phyloP scores from a whole-genome alignment of 2,797 vertebrate genomes.

The Pyrocephalus nanus region DNA sequence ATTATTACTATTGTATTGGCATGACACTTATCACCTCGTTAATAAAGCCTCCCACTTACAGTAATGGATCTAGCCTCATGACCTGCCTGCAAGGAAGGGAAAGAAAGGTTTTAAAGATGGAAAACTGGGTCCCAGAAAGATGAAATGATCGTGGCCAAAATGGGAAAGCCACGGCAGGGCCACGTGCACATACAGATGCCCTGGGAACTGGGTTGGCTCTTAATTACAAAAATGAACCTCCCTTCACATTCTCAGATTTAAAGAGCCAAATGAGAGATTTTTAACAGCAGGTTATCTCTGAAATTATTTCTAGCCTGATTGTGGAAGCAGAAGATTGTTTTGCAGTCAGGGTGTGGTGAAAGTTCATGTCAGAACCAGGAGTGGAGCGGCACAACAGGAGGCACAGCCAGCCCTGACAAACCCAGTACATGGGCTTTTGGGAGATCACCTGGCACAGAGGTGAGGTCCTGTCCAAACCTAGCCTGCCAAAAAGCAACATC shows the following conservation, averaged over 20 bases:
- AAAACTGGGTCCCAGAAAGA: neutral
- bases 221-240: neutral
- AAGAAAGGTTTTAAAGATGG: neutral
- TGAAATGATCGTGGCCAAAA: neutral
- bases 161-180: neutral
- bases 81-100: neutral
- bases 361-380: rapidly evolving
- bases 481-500: neutral
- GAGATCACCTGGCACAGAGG: neutral
- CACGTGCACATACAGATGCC: rapidly evolving
- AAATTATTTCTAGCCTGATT: neutral
- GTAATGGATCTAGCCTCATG: slow-evolving; percentile 3
- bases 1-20: slow-evolving; percentile 46
- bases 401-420: neutral
- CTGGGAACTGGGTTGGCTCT: neutral
- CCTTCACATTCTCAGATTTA: neutral
- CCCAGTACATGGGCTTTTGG: neutral
- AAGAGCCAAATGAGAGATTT: neutral
- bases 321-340: neutral
- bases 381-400: neutral
- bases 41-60: slow-evolving; percentile 16
- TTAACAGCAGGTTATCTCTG: neutral
- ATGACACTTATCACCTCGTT: slow-evolving; percentile 20
- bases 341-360: rapidly evolving
- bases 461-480: neutral